Conservation (phyloP, 2,888 invertebrate species). For the Drosophila ezoana region DNA sequence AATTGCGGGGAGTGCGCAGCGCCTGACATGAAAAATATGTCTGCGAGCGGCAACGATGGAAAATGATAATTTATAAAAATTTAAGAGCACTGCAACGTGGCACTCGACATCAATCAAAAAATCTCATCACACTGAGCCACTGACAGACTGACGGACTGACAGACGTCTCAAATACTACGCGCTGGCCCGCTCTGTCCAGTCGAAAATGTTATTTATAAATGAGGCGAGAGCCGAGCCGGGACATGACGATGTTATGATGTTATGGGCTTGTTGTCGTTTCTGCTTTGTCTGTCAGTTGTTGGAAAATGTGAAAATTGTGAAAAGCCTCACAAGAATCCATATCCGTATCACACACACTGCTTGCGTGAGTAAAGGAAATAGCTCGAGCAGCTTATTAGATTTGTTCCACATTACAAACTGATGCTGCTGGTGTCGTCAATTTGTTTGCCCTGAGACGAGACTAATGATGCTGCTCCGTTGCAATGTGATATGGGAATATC, state of each 20-base stretch:
- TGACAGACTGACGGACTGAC: conserved; percentile 59
- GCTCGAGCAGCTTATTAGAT: conserved; percentile 58
- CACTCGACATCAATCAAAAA: conserved; percentile 73
- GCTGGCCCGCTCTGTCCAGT: conserved; percentile 21
- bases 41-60: conserved; percentile 64
- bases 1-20: conserved; percentile 35
- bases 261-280: conserved; percentile 1
- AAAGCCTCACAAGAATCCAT: conserved; percentile 47
- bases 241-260: conserved; percentile 5
- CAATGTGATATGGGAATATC: conserved; percentile 32
- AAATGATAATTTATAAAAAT: conserved; percentile 82
- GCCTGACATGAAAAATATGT: conserved; percentile 75
- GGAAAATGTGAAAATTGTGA: conserved; percentile 58
- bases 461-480: conserved; percentile 61
- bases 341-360: conserved; percentile 8
- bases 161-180: conserved; percentile 25
- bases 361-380: conserved; percentile 35
- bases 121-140: conserved; percentile 61
- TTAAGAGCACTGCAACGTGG: conserved; percentile 70
- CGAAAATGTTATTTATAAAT: conserved; percentile 54
- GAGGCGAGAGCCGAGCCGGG: conserved; percentile 28
- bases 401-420: conserved; percentile 43
- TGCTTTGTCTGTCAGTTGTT: conserved; percentile 33
- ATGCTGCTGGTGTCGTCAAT: conserved; percentile 45
- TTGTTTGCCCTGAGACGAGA: conserved; percentile 53